phyloP scores from a whole-genome alignment of 1,140 invertebrate species.

The Eupristina koningsbergeri region DNA sequence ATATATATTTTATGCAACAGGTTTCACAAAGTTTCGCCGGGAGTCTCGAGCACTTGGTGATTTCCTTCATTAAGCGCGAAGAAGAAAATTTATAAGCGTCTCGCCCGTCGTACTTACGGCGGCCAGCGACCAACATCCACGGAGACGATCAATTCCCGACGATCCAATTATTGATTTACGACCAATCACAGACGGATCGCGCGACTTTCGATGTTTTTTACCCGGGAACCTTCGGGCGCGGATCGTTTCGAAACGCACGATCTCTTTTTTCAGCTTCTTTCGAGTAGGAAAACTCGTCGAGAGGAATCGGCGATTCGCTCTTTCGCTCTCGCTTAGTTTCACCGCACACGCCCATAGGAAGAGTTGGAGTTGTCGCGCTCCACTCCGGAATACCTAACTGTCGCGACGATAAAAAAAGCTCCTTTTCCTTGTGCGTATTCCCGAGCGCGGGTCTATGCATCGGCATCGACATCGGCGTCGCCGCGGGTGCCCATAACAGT shows the following conservation, averaged over 20 bases:
- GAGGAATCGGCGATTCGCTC: no score
- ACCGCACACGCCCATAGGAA: constrained; percentile 42
- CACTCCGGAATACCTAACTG: constrained; percentile 50
- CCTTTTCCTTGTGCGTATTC: constrained; percentile 36
- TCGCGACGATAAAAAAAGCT: constrained; percentile 43
- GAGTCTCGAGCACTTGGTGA: constrained; percentile 26
- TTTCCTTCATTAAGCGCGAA: constrained; percentile 41
- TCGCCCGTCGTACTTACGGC: constrained; percentile 15
- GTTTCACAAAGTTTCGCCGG: constrained; percentile 36
- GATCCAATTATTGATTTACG: constrained; percentile 53
- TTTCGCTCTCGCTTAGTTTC: constrained; percentile 32
- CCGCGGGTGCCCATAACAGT: constrained; percentile 50
- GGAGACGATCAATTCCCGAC: constrained; percentile 37
- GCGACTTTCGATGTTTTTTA: constrained; percentile 49
- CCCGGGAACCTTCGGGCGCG: constrained; percentile 34
- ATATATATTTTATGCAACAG: constrained; percentile 40
- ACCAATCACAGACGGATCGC: constrained; percentile 37
- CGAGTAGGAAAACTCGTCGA: constrained; percentile 31
- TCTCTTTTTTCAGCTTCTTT: constrained; percentile 33
- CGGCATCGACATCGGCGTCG: no score
- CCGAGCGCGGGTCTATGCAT: constrained; percentile 36
- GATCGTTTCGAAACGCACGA: constrained; percentile 47
- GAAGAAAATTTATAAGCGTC: constrained; percentile 49
- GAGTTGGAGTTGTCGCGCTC: constrained; percentile 32
- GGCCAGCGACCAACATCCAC: constrained; percentile 5